These are phyloP conservation scores for Stenotaenia linearis DNA, from an alignment of 2,888 invertebrate species.

Conservation along the genomic window DNA sequence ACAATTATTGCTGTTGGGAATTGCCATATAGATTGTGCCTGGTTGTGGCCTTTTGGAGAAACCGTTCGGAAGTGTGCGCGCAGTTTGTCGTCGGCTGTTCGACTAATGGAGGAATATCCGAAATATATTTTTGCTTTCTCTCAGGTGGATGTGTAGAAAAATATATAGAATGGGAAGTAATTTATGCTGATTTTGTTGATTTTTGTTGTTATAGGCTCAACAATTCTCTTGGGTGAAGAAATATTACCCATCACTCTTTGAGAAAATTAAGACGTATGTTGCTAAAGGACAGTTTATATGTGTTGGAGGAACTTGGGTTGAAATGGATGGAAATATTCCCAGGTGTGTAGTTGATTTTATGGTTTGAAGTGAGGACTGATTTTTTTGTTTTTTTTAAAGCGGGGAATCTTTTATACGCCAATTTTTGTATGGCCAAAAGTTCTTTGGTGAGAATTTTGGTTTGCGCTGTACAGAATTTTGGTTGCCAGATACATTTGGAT, in stretches of 20 bases:
- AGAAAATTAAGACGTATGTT: slow-evolving; percentile 46
- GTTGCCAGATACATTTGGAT: slow-evolving; percentile 55
- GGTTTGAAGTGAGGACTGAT: background rate
- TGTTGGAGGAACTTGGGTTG: slow-evolving; percentile 53
- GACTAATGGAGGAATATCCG: slow-evolving; percentile 50
- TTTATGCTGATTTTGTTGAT: too few relatives aligned
- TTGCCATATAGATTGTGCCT: slow-evolving; percentile 53
- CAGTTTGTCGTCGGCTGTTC: slow-evolving; percentile 50
- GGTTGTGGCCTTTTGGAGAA: slow-evolving; percentile 54
- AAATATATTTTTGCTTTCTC: slow-evolving; percentile 51
- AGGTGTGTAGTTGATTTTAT: too few relatives aligned
- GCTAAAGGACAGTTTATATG: slow-evolving; percentile 49
- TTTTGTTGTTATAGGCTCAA: too few relatives aligned
- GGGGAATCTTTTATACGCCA: slow-evolving; percentile 53
- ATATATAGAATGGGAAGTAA: too few relatives aligned
- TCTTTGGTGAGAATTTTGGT: slow-evolving; percentile 51
- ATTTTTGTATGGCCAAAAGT: slow-evolving; percentile 52
- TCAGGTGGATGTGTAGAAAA: slow-evolving; percentile 44
- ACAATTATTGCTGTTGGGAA: slow-evolving; percentile 50
- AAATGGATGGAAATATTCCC: slow-evolving; percentile 50
- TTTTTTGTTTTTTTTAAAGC: slow-evolving; percentile 40
- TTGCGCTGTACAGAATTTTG: slow-evolving; percentile 51
- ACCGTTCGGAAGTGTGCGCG: slow-evolving; percentile 53
- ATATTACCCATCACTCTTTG: slow-evolving; percentile 49
- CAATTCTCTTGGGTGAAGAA: slow-evolving; percentile 53